Evolutionary conservation across 1,140 invertebrate genomes (phyloP).

Genomic region (Pogonomyrmex barbatus): DNA sequence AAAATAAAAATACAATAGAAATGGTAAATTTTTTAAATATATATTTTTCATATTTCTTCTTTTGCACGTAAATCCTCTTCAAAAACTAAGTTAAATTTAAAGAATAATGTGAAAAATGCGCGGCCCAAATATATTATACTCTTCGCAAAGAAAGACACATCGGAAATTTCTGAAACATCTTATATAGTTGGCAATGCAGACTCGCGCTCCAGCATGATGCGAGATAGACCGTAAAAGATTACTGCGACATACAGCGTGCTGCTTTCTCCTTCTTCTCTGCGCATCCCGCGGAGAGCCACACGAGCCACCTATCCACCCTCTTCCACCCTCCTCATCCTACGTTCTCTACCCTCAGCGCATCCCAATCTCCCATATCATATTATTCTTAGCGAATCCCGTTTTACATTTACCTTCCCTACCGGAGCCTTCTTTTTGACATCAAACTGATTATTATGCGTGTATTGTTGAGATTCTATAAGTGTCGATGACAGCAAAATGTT

Average conservation of each 20-base stretch:
- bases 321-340: constrained; percentile 63
- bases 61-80: neutral
- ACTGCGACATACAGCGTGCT: constrained; percentile 80
- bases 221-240: constrained; percentile 84
- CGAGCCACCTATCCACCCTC: constrained; percentile 67
- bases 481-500: constrained; percentile 70
- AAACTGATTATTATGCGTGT: constrained; percentile 80
- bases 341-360: constrained; percentile 75
- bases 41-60: neutral
- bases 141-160: neutral
- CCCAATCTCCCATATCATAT: constrained; percentile 83
- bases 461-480: constrained; percentile 78
- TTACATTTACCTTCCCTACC: constrained; percentile 63
- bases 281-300: constrained; percentile 51
- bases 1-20: neutral
- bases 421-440: constrained; percentile 61
- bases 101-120: neutral
- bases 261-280: constrained; percentile 58
- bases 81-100: neutral
- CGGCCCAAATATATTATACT: neutral
- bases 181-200: constrained; percentile 70
- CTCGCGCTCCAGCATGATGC: constrained; percentile 75
- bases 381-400: constrained; percentile 81
- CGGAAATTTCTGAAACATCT: constrained; percentile 72
- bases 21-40: neutral